Evolutionary conservation across 2,113 vertebrate species (phyloP).

Genomic region (Bungarus multicinctus): DNA sequence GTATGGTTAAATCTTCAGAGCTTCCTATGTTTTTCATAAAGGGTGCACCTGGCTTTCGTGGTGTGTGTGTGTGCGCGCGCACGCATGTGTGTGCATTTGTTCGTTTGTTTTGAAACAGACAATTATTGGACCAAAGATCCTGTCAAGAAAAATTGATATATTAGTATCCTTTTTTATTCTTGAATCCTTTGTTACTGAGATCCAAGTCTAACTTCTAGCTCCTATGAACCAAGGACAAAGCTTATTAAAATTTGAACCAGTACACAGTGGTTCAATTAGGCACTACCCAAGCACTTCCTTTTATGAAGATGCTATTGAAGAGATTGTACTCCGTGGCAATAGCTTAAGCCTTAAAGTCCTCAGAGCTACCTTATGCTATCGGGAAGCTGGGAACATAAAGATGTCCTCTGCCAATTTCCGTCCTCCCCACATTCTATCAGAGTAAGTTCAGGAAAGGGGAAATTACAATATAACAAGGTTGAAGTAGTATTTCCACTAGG

Average conservation of each 20-base stretch:
- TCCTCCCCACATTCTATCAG: background rate
- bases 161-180: background rate
- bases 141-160: background rate
- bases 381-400: background rate
- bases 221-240: background rate
- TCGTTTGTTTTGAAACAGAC: background rate
- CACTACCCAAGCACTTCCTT: background rate
- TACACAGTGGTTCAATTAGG: background rate
- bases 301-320: background rate
- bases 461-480: background rate
- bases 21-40: background rate
- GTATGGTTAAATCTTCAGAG: background rate
- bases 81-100: background rate
- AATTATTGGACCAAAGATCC: background rate
- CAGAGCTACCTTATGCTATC: background rate
- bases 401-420: background rate
- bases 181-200: background rate
- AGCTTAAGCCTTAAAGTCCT: background rate
- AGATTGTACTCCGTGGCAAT: background rate
- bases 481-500: background rate
- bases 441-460: background rate
- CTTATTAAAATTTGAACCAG: background rate
- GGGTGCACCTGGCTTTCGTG: background rate
- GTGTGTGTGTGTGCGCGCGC: no score
- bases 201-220: background rate